A percentile compares a stretch with the other conserved stretches of the same genome.
phyloP scores from a whole-genome alignment of 2,113 vertebrate species.

The Hystrix brachyura region DNA sequence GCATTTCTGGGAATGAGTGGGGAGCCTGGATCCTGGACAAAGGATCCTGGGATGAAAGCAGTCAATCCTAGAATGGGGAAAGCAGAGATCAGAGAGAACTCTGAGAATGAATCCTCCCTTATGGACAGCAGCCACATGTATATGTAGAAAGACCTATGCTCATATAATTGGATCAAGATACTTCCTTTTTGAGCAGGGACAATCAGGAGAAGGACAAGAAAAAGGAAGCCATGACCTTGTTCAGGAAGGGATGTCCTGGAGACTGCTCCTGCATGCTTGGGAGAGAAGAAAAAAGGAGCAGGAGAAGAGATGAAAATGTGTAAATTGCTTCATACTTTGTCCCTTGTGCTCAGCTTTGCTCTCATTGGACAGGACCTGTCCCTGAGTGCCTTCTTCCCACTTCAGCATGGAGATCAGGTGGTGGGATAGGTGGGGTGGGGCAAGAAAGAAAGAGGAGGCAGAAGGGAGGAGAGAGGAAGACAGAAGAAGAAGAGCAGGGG shows the following conservation, averaged over 20 bases:
- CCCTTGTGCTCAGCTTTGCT: neutral
- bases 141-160: neutral
- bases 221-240: neutral
- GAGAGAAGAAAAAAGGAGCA: neutral
- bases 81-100: neutral
- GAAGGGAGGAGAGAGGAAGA: neutral
- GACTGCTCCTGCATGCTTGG: neutral
- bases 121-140: neutral
- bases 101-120: neutral
- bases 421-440: neutral
- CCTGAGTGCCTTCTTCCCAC: neutral
- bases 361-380: neutral
- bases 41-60: neutral
- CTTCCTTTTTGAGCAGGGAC: neutral
- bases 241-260: neutral
- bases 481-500: no score
- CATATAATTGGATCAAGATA: neutral
- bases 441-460: neutral
- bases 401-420: neutral
- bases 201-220: neutral
- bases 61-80: neutral
- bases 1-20: slow-evolving; percentile 35
- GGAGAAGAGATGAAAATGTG: neutral
- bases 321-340: neutral
- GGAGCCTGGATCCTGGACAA: neutral